Base-by-base conservation (phyloP, 2,888 invertebrate species). In the Drosophila lutescens region DNA sequence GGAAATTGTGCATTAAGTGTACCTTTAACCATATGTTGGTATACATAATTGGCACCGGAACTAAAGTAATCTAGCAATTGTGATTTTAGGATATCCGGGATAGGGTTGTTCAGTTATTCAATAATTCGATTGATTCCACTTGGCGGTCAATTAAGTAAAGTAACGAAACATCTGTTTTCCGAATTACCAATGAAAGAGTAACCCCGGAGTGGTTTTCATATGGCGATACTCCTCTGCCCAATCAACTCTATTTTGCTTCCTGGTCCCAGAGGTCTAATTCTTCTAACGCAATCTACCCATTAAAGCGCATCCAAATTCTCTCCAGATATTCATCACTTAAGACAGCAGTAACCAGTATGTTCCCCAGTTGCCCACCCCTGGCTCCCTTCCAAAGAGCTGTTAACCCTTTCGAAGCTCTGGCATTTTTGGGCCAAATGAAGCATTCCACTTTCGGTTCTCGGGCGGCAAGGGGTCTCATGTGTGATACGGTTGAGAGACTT, bases 401-500 rank as follows among this genome's bases (percentile, higher is more conserved):
- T 47, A 59, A 51, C 51, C 65, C 61, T 57, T 56, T 51, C 54
- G 55, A 43, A 73, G 55, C 62, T 73, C 62, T 71, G 68, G 73
- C 66, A 76, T 80, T 78, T 79, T 78, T 79, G 76, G 82, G 78
- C 71, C 74, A 86, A 88, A 86, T 85, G 80, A 88, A 83, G 80
- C 86, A 77, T 56, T 71, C 55, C 76, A 65, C 59, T 60, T 57
- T 74, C 47, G 34, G 36, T 49, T 20, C 36, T 13, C 34, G 53
- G 50, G 50, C 57, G 17, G 32, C 57, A 44, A 62, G 55, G 44
- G 57, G 57, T 65, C 50, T 59, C 65, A 68, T 80, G 63, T 82
- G 78, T 82, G 83, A 80, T 82, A 82, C 72, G 86, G 79, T 82
- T 80, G 82, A 85, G 74, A 77, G 84, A 84, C 79, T 84, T 81